Evolutionary conservation across 2,113 vertebrate genomes (phyloP), one percentile per base, ranked within the genome.

Genomic region (Aldabrachelys gigantea): DNA sequence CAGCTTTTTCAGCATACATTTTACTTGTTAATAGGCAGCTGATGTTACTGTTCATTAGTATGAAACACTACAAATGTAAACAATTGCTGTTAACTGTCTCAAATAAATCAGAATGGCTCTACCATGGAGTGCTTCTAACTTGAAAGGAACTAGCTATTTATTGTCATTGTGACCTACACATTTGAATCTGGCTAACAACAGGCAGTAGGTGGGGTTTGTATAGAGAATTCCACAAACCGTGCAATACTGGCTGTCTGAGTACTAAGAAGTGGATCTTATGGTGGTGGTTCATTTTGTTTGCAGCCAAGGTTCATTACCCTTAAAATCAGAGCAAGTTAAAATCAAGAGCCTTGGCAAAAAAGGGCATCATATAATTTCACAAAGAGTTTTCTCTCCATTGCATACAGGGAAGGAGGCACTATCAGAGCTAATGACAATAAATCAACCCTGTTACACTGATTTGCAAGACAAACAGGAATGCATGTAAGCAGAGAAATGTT

Each of bases 21-120:
- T 57, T 76, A 47, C 75, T 78, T 7, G 38, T 38, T 38, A 38
- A 72, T 19, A 38, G 49, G 14, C 9, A 85, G 56, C 29, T 29
- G 31, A 0, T 0, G 3, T 78, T 27, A 79, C 35, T 11, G 6
- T 1, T 80, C 12, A 8, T 0, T 11, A 2, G 59, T 16, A 27
- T 2, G 1, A 22, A 41, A 35, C 10, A 11, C 1, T 31, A 5
- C 11, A 1, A 38, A 49, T 29, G 12, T 16, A 41, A n/a, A 3
- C 9, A 0, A 0, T 24, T 69, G n/a, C 80, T n/a, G 84, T 76
- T 87, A 72, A 38, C 21, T 5, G 19, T 38, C 35, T 38, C 65
- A n/a, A 72, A 35, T 69, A n/a, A 69, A 38, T 38, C 65, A 21
- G n/a, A 72, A 19, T 38, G 65, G 65, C 19, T 72, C n/a, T 69